These are phyloP conservation scores for Monochamus saltuarius DNA, from an alignment of 1,140 invertebrate genomes.

Conservation along the genomic window DNA sequence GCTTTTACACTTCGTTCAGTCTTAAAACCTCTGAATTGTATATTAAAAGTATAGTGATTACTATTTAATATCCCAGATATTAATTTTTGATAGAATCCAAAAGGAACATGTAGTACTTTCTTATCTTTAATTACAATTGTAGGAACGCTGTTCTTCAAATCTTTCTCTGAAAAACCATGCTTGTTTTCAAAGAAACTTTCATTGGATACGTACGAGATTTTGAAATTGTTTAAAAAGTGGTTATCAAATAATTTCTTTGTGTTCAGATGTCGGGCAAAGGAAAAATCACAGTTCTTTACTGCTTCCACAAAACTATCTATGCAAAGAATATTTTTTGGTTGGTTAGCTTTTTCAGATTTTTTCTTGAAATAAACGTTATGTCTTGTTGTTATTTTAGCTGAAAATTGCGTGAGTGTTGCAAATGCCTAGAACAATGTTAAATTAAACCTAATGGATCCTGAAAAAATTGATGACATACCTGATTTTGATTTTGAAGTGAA, in stretches of 20 bases:
- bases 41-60: constrained; percentile 53
- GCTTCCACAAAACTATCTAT: constrained; percentile 48
- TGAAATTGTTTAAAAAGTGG: constrained; percentile 44
- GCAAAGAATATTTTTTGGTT: constrained; percentile 38
- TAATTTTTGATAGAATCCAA: constrained; percentile 42
- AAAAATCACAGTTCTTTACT: constrained; percentile 45
- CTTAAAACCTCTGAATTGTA: constrained; percentile 70
- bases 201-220: constrained; percentile 45
- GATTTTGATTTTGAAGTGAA: constrained; percentile 51
- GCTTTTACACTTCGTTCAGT: constrained; percentile 69
- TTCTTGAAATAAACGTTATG: constrained; percentile 47
- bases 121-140: constrained; percentile 39
- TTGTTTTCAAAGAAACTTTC: constrained; percentile 51
- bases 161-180: constrained; percentile 43
- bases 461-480: constrained; percentile 36
- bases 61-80: constrained; percentile 33
- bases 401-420: constrained; percentile 37
- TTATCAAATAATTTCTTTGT: constrained; percentile 35
- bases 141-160: constrained; percentile 36
- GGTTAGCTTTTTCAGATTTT: constrained; percentile 38
- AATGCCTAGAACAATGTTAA: constrained; percentile 15
- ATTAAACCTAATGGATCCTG: neutral
- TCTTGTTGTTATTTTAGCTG: constrained; percentile 46
- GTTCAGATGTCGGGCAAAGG: constrained; percentile 45
- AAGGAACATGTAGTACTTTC: constrained; percentile 32